Base-by-base conservation (phyloP, 2,888 invertebrate species). In the Synergus itoensis region DNA sequence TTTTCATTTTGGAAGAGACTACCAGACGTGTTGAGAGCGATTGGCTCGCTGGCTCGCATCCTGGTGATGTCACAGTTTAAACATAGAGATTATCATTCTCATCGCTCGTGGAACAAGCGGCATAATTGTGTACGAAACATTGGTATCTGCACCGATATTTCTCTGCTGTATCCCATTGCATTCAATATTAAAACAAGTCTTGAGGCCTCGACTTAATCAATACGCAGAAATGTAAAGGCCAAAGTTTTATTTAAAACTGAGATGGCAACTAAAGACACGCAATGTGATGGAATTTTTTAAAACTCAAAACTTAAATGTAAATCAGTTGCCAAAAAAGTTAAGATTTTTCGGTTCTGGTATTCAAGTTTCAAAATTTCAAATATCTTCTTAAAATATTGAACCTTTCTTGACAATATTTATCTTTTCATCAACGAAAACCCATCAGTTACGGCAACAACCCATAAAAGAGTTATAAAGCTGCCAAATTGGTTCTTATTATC, bases 61-160 rank as follows among this genome's bases (percentile, higher is more conserved):
- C 48, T 86, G 88, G 84, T 90, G 90, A 90, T 89, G 90, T 90
- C 90, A 90, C 86, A 88, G 88, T 88, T 90, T 89, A 90, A 89
- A 90, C 88, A 89, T 89, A 88, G 88, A 87, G 73, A 73, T 73
- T 73, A 73, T 73, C 48, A 73, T 73, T 36, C 53, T 40, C 21
- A 53, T 53, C 36, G 53, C 36, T 53, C 36, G 48, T 48, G 48
- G 48, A 21, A 48, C 48, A 69, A 28, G 21, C 69, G 14, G 48
- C 48, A 69, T 48, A 69, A 69, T 28, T 14, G 48, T 28, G 28
- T 16, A 16, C 28, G 48, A 48, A 69, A 69, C 48, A 45, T 48
- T 12, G 16, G 16, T 53, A 28, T 73, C 53, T 53, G 48, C 28
- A 53, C 21, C 14, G 67, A 73, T 53, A 73, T 40, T 73, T 36